Evolutionary conservation across 2,113 vertebrate species (phyloP), one percentile per base, ranked within the genome.

Genomic region (Lagopus muta): DNA sequence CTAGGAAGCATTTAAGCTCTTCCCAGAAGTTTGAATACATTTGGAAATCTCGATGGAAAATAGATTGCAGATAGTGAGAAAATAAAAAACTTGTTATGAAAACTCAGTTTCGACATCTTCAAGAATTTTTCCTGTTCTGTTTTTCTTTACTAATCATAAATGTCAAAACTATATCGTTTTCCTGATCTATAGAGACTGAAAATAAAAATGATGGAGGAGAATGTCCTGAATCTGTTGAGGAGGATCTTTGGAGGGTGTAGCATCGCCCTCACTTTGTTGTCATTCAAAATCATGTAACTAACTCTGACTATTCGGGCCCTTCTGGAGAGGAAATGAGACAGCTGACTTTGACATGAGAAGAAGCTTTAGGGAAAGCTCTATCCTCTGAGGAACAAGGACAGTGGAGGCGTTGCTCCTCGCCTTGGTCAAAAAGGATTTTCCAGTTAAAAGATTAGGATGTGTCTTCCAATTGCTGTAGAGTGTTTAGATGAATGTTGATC

Each of bases 341-440:
- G 6, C 38, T 5, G 47, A 48, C 42, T 57, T 7, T 0, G 2
- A 7, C 36, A 24, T 9, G 64, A 17, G 32, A 32, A 24, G 32
- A 38, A 2, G 13, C 30, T 57, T 22, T 2, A 9, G 40, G n/a
- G 45, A 36, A 66, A 65, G 18, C 4, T 18, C 25, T 84, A 13
- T 34, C 43, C 27, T 13, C 34, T 50, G 1, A 9, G 25, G 67
- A 24, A 7, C 3, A 1, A 12, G 57, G 18, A 6, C 25, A 36
- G 30, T 7, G 58, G 6, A 34, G 30, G 2, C 10, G 4, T 16
- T 1, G 0, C 22, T 70, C 9, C 40, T 43, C 32, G 43, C 20
- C 66, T 48, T 36, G 28, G 54, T 34, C 62, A 16, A 6, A 84
- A 48, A 13, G n/a, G 19, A 8, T 70, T 65, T 83, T n/a, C 34